phyloP scores from a whole-genome alignment of 1,140 invertebrate genomes.

The Formica selysi region DNA sequence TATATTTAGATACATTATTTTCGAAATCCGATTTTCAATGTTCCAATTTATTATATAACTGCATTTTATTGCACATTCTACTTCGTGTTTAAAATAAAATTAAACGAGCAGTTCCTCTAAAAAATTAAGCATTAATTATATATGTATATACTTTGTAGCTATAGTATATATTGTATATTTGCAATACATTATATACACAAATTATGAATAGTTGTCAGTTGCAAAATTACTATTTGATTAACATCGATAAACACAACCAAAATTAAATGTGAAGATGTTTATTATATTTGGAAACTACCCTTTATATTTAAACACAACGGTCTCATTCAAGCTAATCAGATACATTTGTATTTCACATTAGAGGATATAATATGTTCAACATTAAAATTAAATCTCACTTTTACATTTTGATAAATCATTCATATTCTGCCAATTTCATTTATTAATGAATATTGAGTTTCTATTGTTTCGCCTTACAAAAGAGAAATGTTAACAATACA shows the following conservation, averaged over 20 bases:
- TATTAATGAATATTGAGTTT: constrained; percentile 7
- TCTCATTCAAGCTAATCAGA: neutral
- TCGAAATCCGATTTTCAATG: neutral
- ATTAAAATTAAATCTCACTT: constrained; percentile 12
- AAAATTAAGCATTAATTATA: constrained; percentile 1
- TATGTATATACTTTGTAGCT: neutral
- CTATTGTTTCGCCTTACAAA: neutral
- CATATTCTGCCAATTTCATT: neutral
- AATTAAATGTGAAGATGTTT: neutral
- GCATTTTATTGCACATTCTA: neutral
- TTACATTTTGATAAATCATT: neutral
- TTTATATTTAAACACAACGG: too few relatives aligned
- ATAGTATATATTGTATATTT: neutral
- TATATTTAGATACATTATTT: neutral
- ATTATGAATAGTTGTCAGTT: neutral
- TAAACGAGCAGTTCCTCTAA: neutral
- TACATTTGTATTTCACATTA: neutral
- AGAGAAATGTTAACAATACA: neutral
- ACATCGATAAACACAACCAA: neutral
- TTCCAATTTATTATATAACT: neutral
- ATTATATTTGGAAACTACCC: neutral
- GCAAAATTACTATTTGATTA: constrained; percentile 22
- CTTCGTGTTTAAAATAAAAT: neutral
- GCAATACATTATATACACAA: neutral
- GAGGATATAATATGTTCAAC: neutral